Conservation (phyloP, 2,888 invertebrate genomes). For the Microctonus hyperodae region DNA sequence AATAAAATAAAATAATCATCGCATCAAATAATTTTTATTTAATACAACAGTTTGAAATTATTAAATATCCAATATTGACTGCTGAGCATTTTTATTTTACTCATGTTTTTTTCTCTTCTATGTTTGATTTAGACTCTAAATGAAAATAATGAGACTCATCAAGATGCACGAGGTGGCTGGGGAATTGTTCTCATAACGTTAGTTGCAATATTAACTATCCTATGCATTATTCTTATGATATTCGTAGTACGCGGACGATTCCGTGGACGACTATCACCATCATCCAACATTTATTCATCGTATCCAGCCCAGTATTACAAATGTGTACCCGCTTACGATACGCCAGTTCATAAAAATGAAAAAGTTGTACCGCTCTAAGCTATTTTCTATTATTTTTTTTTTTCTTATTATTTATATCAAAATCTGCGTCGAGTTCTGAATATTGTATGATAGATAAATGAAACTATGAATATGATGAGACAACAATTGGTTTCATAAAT, state of each 20-base stretch:
- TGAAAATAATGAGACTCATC: slow-evolving; percentile 31
- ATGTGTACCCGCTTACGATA: slow-evolving; percentile 57
- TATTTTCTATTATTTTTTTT: neutral
- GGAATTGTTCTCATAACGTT: slow-evolving; percentile 55
- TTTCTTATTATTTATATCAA: neutral
- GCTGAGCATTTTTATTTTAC: neutral
- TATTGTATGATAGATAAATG: neutral
- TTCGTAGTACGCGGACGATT: slow-evolving; percentile 54
- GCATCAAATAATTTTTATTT: neutral
- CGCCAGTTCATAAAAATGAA: slow-evolving; percentile 53
- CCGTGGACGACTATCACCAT: slow-evolving; percentile 53
- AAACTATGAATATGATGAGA: neutral
- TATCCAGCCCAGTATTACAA: slow-evolving; percentile 59
- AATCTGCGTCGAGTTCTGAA: neutral
- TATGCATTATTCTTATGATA: slow-evolving; percentile 53
- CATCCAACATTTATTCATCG: slow-evolving; percentile 47
- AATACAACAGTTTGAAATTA: no score
- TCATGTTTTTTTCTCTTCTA: neutral
- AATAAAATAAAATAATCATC: no score
- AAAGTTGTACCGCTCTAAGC: slow-evolving; percentile 54
- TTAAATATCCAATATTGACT: neutral
- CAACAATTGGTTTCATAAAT: neutral
- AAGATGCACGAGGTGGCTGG: slow-evolving; percentile 48
- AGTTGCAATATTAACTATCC: slow-evolving; percentile 50
- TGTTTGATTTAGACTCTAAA: neutral